Evolutionary conservation across 2,888 invertebrate species (phyloP), one percentile per base, ranked within the genome.

Genomic region (Cataglyphis albicans): DNA sequence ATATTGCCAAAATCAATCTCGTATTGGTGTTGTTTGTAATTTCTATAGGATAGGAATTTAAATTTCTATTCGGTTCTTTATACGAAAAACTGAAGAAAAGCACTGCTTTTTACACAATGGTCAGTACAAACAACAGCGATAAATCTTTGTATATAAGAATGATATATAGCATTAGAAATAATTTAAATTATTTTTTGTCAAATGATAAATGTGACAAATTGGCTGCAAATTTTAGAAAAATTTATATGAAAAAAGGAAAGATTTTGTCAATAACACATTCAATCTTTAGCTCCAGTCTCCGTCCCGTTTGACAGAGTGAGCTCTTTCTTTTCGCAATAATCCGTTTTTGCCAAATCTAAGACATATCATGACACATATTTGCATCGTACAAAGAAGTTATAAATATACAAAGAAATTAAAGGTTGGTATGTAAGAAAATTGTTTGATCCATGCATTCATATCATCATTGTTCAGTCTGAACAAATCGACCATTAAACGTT

Each of bases 1-100:
- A 72, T 76, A 57, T 84, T 84, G 82, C 74, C 74, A 85, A 85
- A 82, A 41, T 41, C 48, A 76, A 68, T 10, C 59, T 21, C 3
- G 7, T 68, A 68, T 78, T 70, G 70, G 0, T 78, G 12, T 70
- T 70, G 70, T 81, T 83, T 72, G 64, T 55, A 81, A 70, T 81
- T 57, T 81, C 52, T 64, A 81, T 44, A 35, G 12, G 35, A 25
- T 64, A 64, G 48, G 18, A 70, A 68, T 59, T 18, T 32, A 59
- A 12, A 59, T 55, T 75, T 81, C 7, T 18, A n/a, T 61, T 68
- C 29, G 68, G 59, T 32, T 29, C 29, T 68, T 80, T 68, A 29
- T 32, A 64, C 5, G 5, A 52, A 44, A 68, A 21, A 5, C 21
- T 25, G 41, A 55, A 82, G 4, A 15, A n/a, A 44, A 52, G 41